Base-by-base conservation (phyloP, 2,888 invertebrate species). In the Drosophila suboccidentalis region DNA sequence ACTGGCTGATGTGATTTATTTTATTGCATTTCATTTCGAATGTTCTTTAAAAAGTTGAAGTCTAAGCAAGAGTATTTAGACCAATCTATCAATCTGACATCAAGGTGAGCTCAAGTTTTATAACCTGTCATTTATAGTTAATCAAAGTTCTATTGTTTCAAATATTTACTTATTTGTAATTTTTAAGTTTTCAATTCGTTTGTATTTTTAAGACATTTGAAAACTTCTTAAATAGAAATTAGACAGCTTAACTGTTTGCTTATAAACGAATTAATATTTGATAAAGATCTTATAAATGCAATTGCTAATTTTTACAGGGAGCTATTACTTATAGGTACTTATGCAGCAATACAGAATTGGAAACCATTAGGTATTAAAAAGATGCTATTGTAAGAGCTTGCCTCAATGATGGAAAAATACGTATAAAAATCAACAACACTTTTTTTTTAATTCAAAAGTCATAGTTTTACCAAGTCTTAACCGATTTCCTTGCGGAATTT, bases 1-100 rank as follows among this genome's bases (percentile, higher is more conserved):
- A 10, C 9, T 38, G 22, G 4, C 1, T 32, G 50, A 57, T 77
- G 74, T 79, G 80, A 77, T 77, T 75, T 0, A 8, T 62, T 66
- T 54, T 13, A 53, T 29, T 41, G 51, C 15, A 43, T 41, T 50
- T 10, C 8, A 19, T 54, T 61, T 59, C 41, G 22, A 53, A 53
- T 59, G 66, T 59, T 32, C 22, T 34, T 55, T 29, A 26, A 53
- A 22, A 36, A 26, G 4, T 4, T 2, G 4, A 36, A 51, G 11
- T 1, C 15, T 15, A 26, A 53, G 1, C 13, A 29, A 58, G 3
- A 55, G 9, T 22, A 26, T 29, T 59, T 41, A 4, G 34, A 15
- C 36, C 41, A 17, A 11, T 29, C 8, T 9, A 11, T 49, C 1
- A 43, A 55, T 8, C 13, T 22, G 15, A 26, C 0, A 32, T 4